phyloP scores from a whole-genome alignment of 2,113 vertebrate species.

The Pteronura brasiliensis region DNA sequence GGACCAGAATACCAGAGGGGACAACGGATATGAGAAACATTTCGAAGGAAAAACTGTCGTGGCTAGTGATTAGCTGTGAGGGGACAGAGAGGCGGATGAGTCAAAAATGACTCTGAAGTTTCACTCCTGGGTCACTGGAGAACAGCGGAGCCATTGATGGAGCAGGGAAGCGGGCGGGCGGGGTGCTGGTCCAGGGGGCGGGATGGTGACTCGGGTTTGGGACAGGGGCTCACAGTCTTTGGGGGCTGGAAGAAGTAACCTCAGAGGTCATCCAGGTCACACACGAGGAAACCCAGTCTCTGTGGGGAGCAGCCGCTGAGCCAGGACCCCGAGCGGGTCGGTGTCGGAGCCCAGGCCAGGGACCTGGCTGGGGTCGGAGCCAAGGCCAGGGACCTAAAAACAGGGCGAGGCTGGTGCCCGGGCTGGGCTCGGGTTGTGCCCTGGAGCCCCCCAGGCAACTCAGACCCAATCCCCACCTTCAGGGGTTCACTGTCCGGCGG shows the following conservation, averaged over 20 bases:
- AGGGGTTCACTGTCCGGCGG: neutral
- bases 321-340: neutral
- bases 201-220: neutral
- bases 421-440: no score
- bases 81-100: neutral
- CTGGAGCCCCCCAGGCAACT: neutral
- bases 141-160: conserved; percentile 55
- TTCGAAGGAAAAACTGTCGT: neutral
- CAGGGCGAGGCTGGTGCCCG: neutral
- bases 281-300: neutral
- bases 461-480: neutral
- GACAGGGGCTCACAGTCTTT: neutral
- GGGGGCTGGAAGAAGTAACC: neutral
- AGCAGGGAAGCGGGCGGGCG: neutral
- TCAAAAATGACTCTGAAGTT: conserved; percentile 28
- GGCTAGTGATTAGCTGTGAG: neutral
- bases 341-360: neutral
- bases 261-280: neutral
- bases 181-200: neutral
- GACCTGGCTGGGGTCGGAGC: neutral
- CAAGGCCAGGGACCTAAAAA: neutral
- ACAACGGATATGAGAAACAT: neutral
- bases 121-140: conserved; percentile 25
- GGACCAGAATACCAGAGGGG: neutral
- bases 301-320: fast-evolving